These are phyloP conservation scores for Morone chrysops DNA, from an alignment of 2,113 vertebrate species.

Conservation along the genomic window DNA sequence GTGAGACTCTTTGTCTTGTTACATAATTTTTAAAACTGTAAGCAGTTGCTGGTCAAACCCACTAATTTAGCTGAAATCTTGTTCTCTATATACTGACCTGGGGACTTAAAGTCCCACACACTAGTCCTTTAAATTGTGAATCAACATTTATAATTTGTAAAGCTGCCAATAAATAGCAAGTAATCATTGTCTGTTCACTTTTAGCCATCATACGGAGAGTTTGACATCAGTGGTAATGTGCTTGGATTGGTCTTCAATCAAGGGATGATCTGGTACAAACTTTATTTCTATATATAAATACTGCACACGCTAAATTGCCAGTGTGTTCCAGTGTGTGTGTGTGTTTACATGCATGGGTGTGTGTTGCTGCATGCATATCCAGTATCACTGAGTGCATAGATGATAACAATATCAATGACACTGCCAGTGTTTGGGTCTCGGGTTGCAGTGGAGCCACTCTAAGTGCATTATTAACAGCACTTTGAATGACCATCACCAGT, in stretches of 20 bases:
- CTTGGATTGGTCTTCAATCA: slow-evolving; percentile 98
- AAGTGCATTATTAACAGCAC: not conserved
- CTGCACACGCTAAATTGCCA: not conserved
- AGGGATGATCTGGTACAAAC: slow-evolving; percentile 97
- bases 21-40: not conserved
- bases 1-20: too few relatives aligned
- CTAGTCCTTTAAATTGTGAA: not conserved
- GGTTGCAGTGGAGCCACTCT: not conserved
- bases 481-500: not conserved
- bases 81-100: not conserved
- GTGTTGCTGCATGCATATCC: slow-evolving; percentile 15
- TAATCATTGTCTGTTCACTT: slow-evolving; percentile 17
- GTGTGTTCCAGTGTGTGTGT: not conserved
- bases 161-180: not conserved
- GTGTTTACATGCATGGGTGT: not conserved
- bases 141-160: not conserved
- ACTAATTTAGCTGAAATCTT: not conserved
- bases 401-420: not conserved
- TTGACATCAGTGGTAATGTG: slow-evolving; percentile 98
- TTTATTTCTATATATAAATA: not conserved
- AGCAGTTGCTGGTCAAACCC: not conserved
- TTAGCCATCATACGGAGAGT: slow-evolving; percentile 96
- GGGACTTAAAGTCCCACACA: too few relatives aligned
- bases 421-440: not conserved
- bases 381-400: not conserved